Evolutionary conservation across 2,888 invertebrate genomes (phyloP).

Genomic region (Caenorhabditis japonica): DNA sequence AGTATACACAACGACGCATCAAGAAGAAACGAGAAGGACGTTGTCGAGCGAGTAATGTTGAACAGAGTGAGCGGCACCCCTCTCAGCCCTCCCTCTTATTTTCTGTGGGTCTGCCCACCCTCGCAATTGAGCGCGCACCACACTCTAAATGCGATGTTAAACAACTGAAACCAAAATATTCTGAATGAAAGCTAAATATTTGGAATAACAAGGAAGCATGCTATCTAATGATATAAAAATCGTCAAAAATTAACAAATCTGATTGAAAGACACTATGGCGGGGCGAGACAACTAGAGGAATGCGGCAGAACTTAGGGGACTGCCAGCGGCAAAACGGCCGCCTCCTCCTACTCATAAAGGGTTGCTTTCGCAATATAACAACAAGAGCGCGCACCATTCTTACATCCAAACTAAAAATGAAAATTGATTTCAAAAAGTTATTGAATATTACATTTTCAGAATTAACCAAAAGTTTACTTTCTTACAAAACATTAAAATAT

Average conservation of each 20-base stretch:
- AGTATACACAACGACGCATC: slow-evolving; percentile 57
- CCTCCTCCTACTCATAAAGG: slow-evolving; percentile 39
- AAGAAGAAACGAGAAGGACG: slow-evolving; percentile 57
- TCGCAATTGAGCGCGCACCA: slow-evolving; percentile 47
- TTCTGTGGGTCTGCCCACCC: slow-evolving; percentile 28
- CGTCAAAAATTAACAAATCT: background rate
- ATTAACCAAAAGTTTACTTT: background rate
- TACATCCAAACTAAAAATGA: background rate
- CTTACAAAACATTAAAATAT: no score
- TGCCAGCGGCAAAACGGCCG: slow-evolving; percentile 16
- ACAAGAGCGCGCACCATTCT: slow-evolving; percentile 51
- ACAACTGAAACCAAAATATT: background rate
- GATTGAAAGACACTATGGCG: slow-evolving; percentile 12
- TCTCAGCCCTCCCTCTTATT: slow-evolving; percentile 44
- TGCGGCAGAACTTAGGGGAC: slow-evolving; percentile 40
- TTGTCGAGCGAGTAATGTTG: slow-evolving; percentile 57
- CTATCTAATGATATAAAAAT: slow-evolving; percentile 1
- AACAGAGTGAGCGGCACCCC: slow-evolving; percentile 58
- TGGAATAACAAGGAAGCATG: background rate
- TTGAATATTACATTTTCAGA: background rate
- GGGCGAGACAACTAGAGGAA: slow-evolving; percentile 17
- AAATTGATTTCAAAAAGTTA: background rate
- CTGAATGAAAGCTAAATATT: background rate
- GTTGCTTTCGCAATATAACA: slow-evolving; percentile 10
- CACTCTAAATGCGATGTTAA: background rate